Conservation (phyloP, 2,797 vertebrate species). For the Dermochelys coriacea region DNA sequence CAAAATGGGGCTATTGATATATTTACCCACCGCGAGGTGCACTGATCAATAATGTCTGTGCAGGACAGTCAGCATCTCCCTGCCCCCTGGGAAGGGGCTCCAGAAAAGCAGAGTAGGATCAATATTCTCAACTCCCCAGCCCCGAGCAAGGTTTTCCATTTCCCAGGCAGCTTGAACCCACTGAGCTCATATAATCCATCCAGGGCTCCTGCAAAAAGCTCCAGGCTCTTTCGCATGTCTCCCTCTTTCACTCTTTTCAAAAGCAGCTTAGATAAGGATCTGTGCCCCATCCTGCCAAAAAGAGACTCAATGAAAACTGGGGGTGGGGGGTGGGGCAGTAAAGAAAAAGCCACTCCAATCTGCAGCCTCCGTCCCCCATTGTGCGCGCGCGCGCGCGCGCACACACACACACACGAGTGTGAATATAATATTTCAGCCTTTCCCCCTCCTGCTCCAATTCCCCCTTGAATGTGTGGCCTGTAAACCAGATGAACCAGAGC, state of each 20-base stretch:
- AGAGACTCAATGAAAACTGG: neutral
- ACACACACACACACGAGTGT: too few relatives aligned
- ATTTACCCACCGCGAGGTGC: neutral
- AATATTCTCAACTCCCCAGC: neutral
- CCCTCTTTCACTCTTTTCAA: neutral
- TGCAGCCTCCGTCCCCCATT: neutral
- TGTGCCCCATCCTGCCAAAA: neutral
- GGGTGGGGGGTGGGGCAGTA: neutral
- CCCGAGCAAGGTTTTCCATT: neutral
- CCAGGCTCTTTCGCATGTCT: too few relatives aligned
- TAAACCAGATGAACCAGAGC: neutral
- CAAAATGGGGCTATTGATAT: neutral
- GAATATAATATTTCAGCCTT: neutral
- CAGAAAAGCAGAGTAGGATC: neutral
- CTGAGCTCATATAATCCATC: conserved; percentile 40
- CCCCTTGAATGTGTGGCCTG: conserved; percentile 6
- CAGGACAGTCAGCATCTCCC: neutral
- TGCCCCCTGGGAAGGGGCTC: neutral
- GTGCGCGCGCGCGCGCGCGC: neutral
- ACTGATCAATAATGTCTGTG: neutral
- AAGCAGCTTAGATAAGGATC: neutral
- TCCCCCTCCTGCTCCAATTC: too few relatives aligned
- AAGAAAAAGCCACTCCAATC: neutral
- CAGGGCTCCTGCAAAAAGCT: conserved; percentile 68
- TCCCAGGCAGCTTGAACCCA: conserved; percentile 55